These are phyloP conservation scores for Scomber scombrus DNA, from an alignment of 2,113 vertebrate genomes.

Conservation along the genomic window DNA sequence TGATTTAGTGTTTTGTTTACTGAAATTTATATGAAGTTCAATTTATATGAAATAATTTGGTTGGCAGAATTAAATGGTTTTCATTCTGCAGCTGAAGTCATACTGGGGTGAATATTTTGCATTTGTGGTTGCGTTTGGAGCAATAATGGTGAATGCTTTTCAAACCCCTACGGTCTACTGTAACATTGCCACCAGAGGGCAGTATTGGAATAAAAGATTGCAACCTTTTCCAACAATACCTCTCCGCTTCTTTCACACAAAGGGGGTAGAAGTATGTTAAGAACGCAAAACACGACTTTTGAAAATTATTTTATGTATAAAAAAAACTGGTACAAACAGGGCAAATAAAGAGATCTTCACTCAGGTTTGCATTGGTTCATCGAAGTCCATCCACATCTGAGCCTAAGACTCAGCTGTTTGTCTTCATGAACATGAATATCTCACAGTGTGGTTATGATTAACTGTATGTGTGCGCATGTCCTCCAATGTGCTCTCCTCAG, in stretches of 20 bases:
- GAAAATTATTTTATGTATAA: constrained; percentile 27
- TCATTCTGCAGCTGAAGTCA: neutral
- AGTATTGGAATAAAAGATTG: constrained; percentile 37
- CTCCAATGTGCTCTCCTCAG: constrained; percentile 49
- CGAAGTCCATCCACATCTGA: neutral
- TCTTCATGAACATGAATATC: neutral
- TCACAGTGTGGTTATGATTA: neutral
- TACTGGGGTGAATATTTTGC: neutral
- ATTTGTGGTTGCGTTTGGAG: neutral
- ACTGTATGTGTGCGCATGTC: neutral
- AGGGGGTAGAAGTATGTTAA: neutral
- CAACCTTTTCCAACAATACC: neutral
- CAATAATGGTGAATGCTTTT: neutral
- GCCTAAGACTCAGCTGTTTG: neutral
- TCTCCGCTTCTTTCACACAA: neutral
- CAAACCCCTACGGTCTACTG: constrained; percentile 5
- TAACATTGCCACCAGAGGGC: constrained; percentile 47
- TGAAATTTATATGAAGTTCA: too few species aligned
- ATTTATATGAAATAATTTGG: too few species aligned
- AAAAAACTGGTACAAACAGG: constrained; percentile 9
- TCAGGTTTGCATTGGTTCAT: neutral
- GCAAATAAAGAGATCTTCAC: constrained; percentile 27
- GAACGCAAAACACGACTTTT: neutral
- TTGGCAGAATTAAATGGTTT: neutral
- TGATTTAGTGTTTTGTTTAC: too few species aligned